Evolutionary conservation across 2,888 invertebrate genomes (phyloP).

Genomic region (Eristalis tenax): DNA sequence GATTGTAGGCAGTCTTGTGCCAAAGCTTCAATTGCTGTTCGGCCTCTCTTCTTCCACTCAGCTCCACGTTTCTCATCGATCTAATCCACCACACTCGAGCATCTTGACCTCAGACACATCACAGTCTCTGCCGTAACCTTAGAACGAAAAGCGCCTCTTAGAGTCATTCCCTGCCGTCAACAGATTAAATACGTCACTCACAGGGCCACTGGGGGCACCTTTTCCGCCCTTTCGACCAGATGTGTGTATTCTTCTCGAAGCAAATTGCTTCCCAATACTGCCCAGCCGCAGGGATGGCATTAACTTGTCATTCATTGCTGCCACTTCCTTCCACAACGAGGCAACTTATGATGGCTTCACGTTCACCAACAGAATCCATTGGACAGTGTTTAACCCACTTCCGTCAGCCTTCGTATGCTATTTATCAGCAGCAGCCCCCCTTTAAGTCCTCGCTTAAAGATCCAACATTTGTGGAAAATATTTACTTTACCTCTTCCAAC

Average conservation of each 20-base stretch:
- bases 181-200: no score
- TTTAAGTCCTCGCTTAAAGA: background rate
- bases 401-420: background rate
- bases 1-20: no score
- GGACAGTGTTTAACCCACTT: background rate
- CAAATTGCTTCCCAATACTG: background rate
- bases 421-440: background rate
- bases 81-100: no score
- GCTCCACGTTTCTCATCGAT: no score
- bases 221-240: background rate
- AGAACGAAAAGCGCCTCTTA: no score
- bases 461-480: background rate
- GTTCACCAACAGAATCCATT: background rate
- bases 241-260: background rate
- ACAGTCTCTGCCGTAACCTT: no score
- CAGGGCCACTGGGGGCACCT: no score
- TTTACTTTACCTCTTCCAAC: background rate
- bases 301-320: background rate
- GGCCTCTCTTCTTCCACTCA: no score
- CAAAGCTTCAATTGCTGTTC: no score
- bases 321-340: background rate
- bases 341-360: background rate
- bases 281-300: background rate
- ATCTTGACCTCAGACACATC: no score
- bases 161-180: no score